Evolutionary conservation across 2,797 vertebrate genomes (phyloP), one percentile per base, ranked within the genome.

Genomic region (Coregonus ussuriensis): DNA sequence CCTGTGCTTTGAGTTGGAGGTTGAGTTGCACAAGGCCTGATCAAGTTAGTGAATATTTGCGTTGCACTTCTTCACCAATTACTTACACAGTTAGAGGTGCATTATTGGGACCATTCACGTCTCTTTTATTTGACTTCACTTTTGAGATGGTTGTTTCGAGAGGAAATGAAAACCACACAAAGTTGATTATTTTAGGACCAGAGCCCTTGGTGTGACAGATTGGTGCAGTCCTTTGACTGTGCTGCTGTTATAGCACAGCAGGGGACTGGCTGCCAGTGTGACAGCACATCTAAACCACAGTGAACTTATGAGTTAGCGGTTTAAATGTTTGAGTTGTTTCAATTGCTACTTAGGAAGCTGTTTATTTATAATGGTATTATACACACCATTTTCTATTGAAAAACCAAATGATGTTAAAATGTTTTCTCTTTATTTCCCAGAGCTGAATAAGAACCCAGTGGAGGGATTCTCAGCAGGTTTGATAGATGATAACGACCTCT

Each of bases 391-490:
- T 25, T 25, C 25, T 25, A 25, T 25, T 3, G 31, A 25, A 70
- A 68, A 41, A 47, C 18, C 35, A n/a, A 47, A 63, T 63, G 0
- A 25, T 63, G 11, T 25, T 63, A 29, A 62, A 62, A 63, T 63
- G 59, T 25, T 63, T 63, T 63, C 1, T 63, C 3, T 63, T 29
- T 3, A 62, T 18, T 63, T 53, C 84, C 53, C 92, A 99, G 98
- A 99, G 93, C 94, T 99, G 91, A 99, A 99, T 95, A 99, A 99
- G 95, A 99, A 99, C 89, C 98, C 98, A 87, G 98, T 99, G 88
- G 98, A 99, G 93, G 98, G 98, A 83, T 99, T 99, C 94, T 99
- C 98, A 86, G 98, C 98, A 79, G 98, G 98, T 82, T 95, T 99
- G 91, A 99, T 99, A 90, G 98, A 99, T 88, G 98, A 99, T 93